A percentile compares a stretch with the other conserved stretches of the same genome.
Conservation (phyloP, 2,113 vertebrate species). For the Hiodon alosoides region DNA sequence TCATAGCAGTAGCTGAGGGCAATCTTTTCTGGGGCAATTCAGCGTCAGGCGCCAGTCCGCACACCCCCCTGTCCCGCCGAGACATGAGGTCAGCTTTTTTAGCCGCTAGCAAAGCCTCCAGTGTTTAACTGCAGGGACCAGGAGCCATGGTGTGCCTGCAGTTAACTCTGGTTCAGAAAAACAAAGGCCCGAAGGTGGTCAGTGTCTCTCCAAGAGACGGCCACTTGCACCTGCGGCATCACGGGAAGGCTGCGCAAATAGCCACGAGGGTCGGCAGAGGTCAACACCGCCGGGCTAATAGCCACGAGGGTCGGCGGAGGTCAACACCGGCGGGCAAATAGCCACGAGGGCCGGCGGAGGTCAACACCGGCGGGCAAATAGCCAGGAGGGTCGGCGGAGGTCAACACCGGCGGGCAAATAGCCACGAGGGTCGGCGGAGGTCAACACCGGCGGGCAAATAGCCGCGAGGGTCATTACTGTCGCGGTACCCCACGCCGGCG, state of each 20-base stretch:
- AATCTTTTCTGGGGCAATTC: constrained; percentile 3
- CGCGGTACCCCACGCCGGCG: too few relatives aligned
- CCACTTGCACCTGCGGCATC: constrained; percentile 20
- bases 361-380: constrained; percentile 14
- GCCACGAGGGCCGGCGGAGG: constrained; percentile 7
- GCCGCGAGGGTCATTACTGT: neutral
- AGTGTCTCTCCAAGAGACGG: neutral
- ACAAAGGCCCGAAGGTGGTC: neutral
- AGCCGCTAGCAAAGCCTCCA: too few relatives aligned
- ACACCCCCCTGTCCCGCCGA: too few relatives aligned
- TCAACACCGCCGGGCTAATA: constrained; percentile 23
- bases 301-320: constrained; percentile 29
- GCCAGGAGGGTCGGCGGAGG: constrained; percentile 7
- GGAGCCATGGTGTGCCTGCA: neutral
- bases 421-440: constrained; percentile 7
- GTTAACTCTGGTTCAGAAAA: constrained; percentile 16
- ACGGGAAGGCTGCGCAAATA: constrained; percentile 27
- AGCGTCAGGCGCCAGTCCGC: too few relatives aligned
- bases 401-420: constrained; percentile 14
- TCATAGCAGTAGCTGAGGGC: neutral
- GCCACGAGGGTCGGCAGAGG: constrained; percentile 8
- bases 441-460: constrained; percentile 1
- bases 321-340: constrained; percentile 12
- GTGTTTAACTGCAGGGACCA: too few relatives aligned
- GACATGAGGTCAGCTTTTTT: too few relatives aligned